A percentile compares a stretch with the other conserved stretches of the same genome.
phyloP scores from a whole-genome alignment of 2,888 invertebrate species.

The Eupithecia subfuscata region DNA sequence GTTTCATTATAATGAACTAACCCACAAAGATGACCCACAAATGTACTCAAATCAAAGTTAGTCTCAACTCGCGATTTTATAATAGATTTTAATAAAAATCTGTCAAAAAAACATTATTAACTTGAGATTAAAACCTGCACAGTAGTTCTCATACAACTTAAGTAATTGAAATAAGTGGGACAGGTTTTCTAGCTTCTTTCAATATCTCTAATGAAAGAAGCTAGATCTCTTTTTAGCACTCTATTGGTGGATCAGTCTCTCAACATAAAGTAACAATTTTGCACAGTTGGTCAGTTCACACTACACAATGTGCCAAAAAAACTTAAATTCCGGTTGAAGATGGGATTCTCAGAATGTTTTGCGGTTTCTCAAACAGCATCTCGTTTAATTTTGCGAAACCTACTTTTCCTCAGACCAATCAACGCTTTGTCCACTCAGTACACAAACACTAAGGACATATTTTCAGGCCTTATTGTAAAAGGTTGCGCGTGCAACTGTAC shows the following conservation, averaged over 20 bases:
- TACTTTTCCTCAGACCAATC: neutral
- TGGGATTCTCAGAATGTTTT: neutral
- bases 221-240: neutral
- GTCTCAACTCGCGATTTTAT: neutral
- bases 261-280: neutral
- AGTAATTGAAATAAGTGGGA: neutral
- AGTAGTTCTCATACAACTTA: neutral
- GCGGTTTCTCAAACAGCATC: neutral
- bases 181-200: neutral
- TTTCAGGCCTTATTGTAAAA: slow-evolving; percentile 10
- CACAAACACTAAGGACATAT: neutral
- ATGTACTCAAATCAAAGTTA: neutral
- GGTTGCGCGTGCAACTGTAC: slow-evolving; percentile 35
- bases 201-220: neutral
- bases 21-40: neutral
- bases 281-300: neutral
- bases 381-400: neutral
- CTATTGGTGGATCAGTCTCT: neutral
- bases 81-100: neutral
- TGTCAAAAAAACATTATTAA: neutral
- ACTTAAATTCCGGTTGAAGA: no score
- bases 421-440: neutral
- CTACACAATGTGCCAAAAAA: neutral
- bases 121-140: no score
- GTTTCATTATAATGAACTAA: neutral